Base-by-base conservation (phyloP, 2,888 invertebrate genomes). In the Diplazon laetatorius region DNA sequence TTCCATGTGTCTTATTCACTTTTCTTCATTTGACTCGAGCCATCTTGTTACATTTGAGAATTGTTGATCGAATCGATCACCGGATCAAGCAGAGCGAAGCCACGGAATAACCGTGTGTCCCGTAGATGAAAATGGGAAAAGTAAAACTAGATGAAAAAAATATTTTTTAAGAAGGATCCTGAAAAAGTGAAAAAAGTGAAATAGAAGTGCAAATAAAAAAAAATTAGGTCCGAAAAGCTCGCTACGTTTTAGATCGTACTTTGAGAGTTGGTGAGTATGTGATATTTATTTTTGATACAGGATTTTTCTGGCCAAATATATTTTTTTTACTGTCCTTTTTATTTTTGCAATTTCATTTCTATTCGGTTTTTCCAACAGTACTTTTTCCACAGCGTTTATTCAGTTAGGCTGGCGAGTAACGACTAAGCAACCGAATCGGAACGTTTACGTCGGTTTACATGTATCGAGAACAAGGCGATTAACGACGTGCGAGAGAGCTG, bases 51-150 rank as follows among this genome's bases (percentile, higher is more conserved):
- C 20, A 20, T 68, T 25, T 48, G 22, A 48, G 39, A 16, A 35
- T 22, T 35, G 10, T 65, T n/a, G 71, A 72, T 72, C 68, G 68
- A 79, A 72, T 72, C 76, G 68, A 76, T 72, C 50, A 76, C 72
- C 79, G 76, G 76, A 76, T 76, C 76, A 72, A 79, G 76, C 78
- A 78, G 78, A 74, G 74, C 74, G 44, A 44, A 66, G 39, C 8
- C 37, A 70, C 42, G 50, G 68, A 55, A 77, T 42, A 68, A 72
- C 68, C 77, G 48, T 52, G 57, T 30, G 30, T 73, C 50, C 42
- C 44, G 42, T 63, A 52, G 66, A 60, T 35, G 42, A 35, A 37
- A 52, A 39, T 18, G 12, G 39, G 55, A 57, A 46, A 46, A 68
- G 6, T 52, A 20, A 16, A 37, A 44, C 30, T n/a, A 37, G 20